phyloP scores from a whole-genome alignment of 2,113 vertebrate genomes.

The Henicopernis longicauda region DNA sequence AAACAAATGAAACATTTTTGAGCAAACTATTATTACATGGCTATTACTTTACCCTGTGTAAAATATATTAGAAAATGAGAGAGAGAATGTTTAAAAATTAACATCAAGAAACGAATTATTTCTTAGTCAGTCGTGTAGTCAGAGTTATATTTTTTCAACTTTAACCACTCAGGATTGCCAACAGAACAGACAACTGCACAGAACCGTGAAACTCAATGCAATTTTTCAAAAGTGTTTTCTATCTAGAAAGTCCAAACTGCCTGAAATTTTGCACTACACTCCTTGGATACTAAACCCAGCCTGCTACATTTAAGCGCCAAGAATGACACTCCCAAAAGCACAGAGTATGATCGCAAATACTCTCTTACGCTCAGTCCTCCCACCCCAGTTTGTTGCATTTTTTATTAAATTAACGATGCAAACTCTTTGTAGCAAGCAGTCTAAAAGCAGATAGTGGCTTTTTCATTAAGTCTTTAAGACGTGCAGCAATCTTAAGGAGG shows the following conservation, averaged over 20 bases:
- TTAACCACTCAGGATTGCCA: conserved; percentile 58
- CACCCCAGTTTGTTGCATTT: not conserved
- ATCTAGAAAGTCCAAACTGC: not conserved
- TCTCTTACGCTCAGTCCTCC: not conserved
- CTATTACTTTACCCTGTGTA: conserved; percentile 75
- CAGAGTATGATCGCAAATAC: not conserved
- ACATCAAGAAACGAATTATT: not conserved
- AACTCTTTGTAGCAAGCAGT: not conserved
- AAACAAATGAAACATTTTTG: conserved; percentile 65
- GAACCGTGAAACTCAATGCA: not conserved
- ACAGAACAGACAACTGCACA: not conserved
- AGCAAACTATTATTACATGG: conserved; percentile 69
- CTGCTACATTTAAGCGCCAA: rapidly evolving
- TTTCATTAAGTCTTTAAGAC: not conserved
- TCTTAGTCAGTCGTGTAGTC: conserved; percentile 55
- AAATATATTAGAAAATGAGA: conserved; percentile 56
- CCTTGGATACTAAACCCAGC: not conserved
- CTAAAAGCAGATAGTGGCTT: not conserved
- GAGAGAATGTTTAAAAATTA: not conserved
- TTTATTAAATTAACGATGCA: not conserved
- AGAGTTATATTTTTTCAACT: conserved; percentile 72
- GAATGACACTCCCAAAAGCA: not conserved
- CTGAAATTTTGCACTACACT: not conserved
- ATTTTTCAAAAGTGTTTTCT: not conserved
- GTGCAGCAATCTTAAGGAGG: not conserved